Conservation (phyloP, 2,797 vertebrate species). For the Argyrosomus regius region DNA sequence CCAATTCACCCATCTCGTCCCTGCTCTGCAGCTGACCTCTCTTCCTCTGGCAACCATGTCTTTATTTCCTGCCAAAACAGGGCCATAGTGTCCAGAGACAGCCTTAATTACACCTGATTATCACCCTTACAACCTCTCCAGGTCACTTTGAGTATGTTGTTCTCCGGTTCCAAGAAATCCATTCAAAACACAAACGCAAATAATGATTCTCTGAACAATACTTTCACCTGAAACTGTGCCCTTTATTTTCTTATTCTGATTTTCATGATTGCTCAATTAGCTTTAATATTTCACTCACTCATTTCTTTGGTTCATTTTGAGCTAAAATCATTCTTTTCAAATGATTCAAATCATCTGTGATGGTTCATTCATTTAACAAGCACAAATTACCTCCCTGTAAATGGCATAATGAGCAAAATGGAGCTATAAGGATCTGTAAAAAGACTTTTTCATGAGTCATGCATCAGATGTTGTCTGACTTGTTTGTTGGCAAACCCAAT, state of each 20-base stretch:
- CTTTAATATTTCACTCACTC: not conserved
- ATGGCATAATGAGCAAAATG: constrained; percentile 2
- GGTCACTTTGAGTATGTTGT: constrained; percentile 1
- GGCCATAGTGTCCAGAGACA: constrained; percentile 12
- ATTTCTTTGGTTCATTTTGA: not conserved
- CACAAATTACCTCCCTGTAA: constrained; percentile 14
- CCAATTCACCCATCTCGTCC: constrained; percentile 19
- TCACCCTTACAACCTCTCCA: constrained; percentile 39
- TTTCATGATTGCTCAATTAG: not conserved
- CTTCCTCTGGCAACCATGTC: constrained; percentile 28
- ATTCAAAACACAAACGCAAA: not conserved
- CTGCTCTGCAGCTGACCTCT: constrained; percentile 41
- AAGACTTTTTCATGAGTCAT: constrained; percentile 3
- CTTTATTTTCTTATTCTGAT: not conserved
- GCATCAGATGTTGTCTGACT: not conserved
- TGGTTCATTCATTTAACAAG: not conserved
- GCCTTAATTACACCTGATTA: constrained; percentile 51
- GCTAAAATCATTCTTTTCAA: constrained; percentile 1
- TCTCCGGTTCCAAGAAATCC: constrained; percentile 13
- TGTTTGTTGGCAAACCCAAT: not conserved
- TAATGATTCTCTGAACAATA: not conserved
- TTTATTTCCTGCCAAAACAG: constrained; percentile 31
- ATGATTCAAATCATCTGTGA: not conserved
- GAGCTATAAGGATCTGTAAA: not conserved
- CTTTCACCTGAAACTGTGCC: not conserved